Evolutionary conservation across 2,888 invertebrate species (phyloP).

Genomic region (Podabrus alpinus): DNA sequence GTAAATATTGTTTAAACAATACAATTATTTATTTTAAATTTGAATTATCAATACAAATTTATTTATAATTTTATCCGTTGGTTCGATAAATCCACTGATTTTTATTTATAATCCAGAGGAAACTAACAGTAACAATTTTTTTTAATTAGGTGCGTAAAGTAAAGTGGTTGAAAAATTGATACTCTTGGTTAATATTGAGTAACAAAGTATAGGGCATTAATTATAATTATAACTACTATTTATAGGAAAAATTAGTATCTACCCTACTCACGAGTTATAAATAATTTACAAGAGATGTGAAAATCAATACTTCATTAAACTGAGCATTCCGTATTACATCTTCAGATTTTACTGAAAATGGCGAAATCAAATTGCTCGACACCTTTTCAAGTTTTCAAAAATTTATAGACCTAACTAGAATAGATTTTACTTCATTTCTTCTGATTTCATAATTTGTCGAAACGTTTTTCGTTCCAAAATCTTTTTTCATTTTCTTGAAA

Average conservation of each 20-base stretch:
- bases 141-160: neutral
- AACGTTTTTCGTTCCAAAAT: too few relatives aligned
- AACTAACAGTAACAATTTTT: neutral
- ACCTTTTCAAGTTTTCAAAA: too few relatives aligned
- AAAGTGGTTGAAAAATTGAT: neutral
- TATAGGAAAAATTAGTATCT: neutral
- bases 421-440: too few relatives aligned
- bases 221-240: neutral
- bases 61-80: neutral
- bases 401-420: too few relatives aligned
- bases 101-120: neutral
- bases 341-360: neutral
- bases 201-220: neutral
- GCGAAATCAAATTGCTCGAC: neutral
- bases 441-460: too few relatives aligned
- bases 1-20: too few relatives aligned
- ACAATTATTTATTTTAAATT: too few relatives aligned
- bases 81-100: neutral
- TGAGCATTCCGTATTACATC: neutral
- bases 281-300: neutral
- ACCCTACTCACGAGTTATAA: neutral
- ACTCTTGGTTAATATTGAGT: neutral
- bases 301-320: neutral
- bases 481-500: too few relatives aligned
- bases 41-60: too few relatives aligned